Evolutionary conservation across 1,140 invertebrate species (phyloP).

Genomic region (Eupristina koningsbergeri): DNA sequence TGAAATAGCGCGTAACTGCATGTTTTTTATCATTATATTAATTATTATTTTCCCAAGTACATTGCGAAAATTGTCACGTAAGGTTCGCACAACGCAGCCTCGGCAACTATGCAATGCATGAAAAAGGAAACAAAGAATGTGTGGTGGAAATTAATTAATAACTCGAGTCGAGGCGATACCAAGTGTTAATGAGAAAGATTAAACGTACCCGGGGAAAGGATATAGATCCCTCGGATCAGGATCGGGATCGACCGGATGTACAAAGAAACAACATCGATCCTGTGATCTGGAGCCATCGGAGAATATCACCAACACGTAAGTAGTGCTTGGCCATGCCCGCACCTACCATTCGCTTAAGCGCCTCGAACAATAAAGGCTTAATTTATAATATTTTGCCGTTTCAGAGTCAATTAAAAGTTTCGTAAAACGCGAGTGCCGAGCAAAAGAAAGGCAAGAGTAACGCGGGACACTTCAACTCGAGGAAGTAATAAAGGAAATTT

Average conservation of each 20-base stretch:
- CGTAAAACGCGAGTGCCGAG: slow-evolving; percentile 20
- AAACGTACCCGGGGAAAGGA: too few relatives aligned
- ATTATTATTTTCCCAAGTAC: background rate
- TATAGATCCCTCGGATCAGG: too few relatives aligned
- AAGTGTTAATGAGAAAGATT: too few relatives aligned
- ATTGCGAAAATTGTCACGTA: background rate
- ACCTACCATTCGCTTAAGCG: slow-evolving; percentile 3
- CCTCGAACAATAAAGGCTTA: slow-evolving; percentile 44
- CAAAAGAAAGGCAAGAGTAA: slow-evolving; percentile 42
- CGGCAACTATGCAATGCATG: too few relatives aligned
- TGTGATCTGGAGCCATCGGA: background rate
- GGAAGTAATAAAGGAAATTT: slow-evolving; percentile 50
- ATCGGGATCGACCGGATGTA: too few relatives aligned
- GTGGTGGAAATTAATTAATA: too few relatives aligned
- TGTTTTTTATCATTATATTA: background rate
- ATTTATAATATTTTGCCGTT: slow-evolving; percentile 49
- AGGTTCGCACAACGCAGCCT: too few relatives aligned
- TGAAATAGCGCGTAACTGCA: background rate
- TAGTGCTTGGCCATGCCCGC: background rate
- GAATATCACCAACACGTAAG: background rate
- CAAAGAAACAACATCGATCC: slow-evolving; percentile 1
- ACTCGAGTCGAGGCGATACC: too few relatives aligned
- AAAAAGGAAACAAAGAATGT: too few relatives aligned
- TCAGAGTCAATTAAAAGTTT: slow-evolving; percentile 53
- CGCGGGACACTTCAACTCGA: slow-evolving; percentile 35